Conservation (phyloP, 2,797 vertebrate genomes). For the Arvicola amphibius region DNA sequence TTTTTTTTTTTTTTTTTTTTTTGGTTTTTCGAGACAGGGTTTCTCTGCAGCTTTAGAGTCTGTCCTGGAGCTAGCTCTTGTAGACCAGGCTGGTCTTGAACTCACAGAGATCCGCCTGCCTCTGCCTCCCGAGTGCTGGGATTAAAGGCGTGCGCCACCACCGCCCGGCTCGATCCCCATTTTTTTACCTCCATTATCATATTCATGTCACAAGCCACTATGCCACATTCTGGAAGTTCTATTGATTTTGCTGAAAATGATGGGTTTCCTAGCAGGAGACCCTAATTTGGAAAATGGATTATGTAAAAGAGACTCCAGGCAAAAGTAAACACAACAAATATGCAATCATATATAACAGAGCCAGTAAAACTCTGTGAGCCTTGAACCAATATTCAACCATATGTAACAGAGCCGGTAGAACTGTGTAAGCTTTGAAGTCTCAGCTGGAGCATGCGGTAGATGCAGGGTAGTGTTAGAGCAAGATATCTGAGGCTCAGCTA, state of each 20-base stretch:
- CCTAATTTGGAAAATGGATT: not conserved
- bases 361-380: not conserved
- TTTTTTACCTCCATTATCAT: not conserved
- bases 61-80: too few relatives aligned
- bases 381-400: not conserved
- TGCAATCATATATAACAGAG: not conserved
- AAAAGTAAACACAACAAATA: not conserved
- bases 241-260: not conserved
- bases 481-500: not conserved
- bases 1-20: too few relatives aligned
- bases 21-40: too few relatives aligned
- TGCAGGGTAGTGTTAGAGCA: not conserved
- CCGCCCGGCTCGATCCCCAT: not conserved
- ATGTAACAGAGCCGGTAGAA: not conserved
- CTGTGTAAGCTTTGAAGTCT: not conserved
- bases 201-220: not conserved
- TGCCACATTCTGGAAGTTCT: not conserved
- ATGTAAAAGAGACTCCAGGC: not conserved
- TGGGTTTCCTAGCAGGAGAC: not conserved
- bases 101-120: too few relatives aligned
- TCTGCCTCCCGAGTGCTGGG: too few relatives aligned
- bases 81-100: too few relatives aligned
- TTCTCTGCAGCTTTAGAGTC: too few relatives aligned
- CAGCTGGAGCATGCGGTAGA: not conserved
- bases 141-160: accelerated